Evolutionary conservation across 2,113 vertebrate species (phyloP).

Genomic region (Clarias macrocephalus): DNA sequence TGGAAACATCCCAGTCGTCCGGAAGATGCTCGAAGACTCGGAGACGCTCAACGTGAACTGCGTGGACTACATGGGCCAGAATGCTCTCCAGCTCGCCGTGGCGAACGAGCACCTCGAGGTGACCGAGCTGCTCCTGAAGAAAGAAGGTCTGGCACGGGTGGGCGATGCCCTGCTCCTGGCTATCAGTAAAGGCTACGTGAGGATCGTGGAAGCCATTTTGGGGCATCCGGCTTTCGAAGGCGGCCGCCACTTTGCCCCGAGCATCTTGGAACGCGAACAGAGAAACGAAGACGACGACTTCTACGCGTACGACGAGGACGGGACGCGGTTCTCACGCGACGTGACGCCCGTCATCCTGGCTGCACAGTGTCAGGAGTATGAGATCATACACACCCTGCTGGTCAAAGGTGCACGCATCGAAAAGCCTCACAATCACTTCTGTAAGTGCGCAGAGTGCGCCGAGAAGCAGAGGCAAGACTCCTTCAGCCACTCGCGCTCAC

Average conservation of each 20-base stretch:
- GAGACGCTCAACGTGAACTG: conserved; percentile 91
- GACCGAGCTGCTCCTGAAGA: conserved; percentile 88
- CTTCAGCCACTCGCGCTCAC: conserved; percentile 84
- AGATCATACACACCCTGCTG: conserved; percentile 77
- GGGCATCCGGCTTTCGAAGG: conserved; percentile 83
- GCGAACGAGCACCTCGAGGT: conserved; percentile 96
- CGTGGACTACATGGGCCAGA: conserved; percentile 98
- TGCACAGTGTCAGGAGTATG: conserved; percentile 57
- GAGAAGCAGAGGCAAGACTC: conserved; percentile 83
- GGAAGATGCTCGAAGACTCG: conserved; percentile 87
- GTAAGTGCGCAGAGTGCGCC: conserved; percentile 80
- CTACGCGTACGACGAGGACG: conserved; percentile 87
- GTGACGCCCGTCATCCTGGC: conserved; percentile 57
- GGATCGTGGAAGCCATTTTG: conserved; percentile 87
- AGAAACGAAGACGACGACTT: conserved; percentile 85
- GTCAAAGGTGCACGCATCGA: conserved; percentile 84
- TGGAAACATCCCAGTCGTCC: conserved; percentile 86
- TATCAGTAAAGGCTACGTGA: conserved; percentile 88
- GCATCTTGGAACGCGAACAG: conserved; percentile 76
- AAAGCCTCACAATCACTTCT: conserved; percentile 86
- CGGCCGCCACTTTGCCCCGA: conserved; percentile 77
- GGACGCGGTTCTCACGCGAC: conserved; percentile 70
- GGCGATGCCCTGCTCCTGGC: conserved; percentile 86
- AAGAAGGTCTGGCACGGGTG: conserved; percentile 83
- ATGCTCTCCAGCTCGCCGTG: conserved; percentile 91